Evolutionary conservation across 2,113 vertebrate genomes (phyloP), one percentile per base, ranked within the genome.

Genomic region (Sander vitreus): DNA sequence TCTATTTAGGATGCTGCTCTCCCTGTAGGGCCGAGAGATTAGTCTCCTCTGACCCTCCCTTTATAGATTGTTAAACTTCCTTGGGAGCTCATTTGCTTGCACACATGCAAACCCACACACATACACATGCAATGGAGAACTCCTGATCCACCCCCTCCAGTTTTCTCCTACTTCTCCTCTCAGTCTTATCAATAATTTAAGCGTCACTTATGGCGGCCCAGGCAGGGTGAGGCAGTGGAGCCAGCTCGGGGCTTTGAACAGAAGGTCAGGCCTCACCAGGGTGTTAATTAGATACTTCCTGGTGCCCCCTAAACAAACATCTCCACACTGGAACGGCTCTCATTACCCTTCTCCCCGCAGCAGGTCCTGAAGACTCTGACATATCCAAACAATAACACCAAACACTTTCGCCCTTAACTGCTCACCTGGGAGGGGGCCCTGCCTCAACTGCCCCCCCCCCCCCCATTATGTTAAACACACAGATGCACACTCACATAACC

Each of bases 201-300:
- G 67, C 43, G 18, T 81, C 68, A 54, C 80, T 89, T 82, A 77
- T 91, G 91, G 89, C 84, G 76, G 89, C 68, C 51, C 78, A 71
- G 78, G 73, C 85, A 71, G 90, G 90, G 68, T 73, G 81, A 90
- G 73, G 71, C 68, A 0, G 66, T 45, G 53, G 53, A 83, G 77
- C 71, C 72, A 76, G 88, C 91, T 69, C 39, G 1, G 75, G 50
- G 88, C 93, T 95, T 95, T 95, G 92, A 95, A 93, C 89, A 92
- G 93, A 96, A 96, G 95, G 95, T 95, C 95, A 95, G 86, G 84
- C 76, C 93, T 88, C 85, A 75, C 81, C 69, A 67, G 88, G 90
- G 84, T 93, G 94, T 95, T 96, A 93, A 96, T 96, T 95, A 96
- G 91, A 93, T 76, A 66, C 90, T 92, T 91, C 93, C 92, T 85